Evolutionary conservation across 2,888 invertebrate species (phyloP), one percentile per base, ranked within the genome.

Genomic region (Drosophila ustulata): DNA sequence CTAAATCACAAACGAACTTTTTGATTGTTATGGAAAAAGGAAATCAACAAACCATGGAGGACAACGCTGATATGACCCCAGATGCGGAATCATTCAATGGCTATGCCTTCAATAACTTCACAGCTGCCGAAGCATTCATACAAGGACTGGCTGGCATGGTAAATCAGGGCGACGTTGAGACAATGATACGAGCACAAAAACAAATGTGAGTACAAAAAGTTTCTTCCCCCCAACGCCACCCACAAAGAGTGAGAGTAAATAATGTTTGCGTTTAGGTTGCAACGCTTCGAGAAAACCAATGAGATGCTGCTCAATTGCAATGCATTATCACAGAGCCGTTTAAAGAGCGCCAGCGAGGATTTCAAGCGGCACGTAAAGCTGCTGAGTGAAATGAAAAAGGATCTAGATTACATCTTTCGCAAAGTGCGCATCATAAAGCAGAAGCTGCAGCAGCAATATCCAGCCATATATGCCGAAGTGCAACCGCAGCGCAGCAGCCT

Each of bases 271-370:
- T 58, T 3, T 90, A 98, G 98, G 97, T 92, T 99, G 28, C 97
- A 97, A 88, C 94, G 99, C 61, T 99, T 99, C 93, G 99, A 99
- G 91, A 99, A 99, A 92, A 99, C 99, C 0, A 99, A 99, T 90
- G 99, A 99, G 93, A 99, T 99, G 99, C 93, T 99, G 32, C 96
- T 97, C 8, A 99, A 99, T 92, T 99, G 99, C 91, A 98, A 98
- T 92, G 96, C 97, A 18, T 92, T 99, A n/a, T 98, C 98, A 0
- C 95, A 96, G 3, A 96, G 96, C 73, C 94, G 99, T 9, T 94
- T 98, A 58, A 96, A 97, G 89, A 95, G 95, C 23, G 98, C 98
- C 0, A 95, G 95, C 7, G 95, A 95, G 0, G 98, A 99, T 90
- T 98, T 99, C 86, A 97, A 96, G 88, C 96, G 96, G 80, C 98